These are phyloP conservation scores for Limnephilus marmoratus DNA, from an alignment of 2,888 invertebrate species.

Conservation along the genomic window DNA sequence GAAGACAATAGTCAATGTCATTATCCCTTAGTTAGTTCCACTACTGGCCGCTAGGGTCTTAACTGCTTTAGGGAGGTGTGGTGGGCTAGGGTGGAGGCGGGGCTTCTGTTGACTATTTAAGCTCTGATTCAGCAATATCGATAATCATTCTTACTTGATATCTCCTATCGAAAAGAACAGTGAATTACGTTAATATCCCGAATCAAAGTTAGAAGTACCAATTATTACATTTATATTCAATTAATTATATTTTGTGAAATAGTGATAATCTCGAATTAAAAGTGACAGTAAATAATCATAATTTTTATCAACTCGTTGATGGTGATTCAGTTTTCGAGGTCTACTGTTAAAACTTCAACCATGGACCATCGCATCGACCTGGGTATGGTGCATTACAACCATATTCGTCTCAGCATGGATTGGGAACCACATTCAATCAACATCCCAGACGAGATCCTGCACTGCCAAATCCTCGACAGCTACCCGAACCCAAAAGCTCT, in stretches of 20 bases:
- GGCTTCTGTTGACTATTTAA: background rate
- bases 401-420: background rate
- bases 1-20: too few species aligned
- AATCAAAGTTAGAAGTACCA: background rate
- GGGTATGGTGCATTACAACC: background rate
- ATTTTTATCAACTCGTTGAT: background rate
- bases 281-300: background rate
- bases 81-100: background rate
- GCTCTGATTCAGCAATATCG: background rate
- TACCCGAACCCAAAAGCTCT: background rate
- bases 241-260: background rate
- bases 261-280: background rate
- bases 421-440: background rate
- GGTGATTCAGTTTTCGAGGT: background rate
- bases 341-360: background rate
- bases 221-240: too few species aligned
- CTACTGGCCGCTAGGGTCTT: too few species aligned
- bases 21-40: too few species aligned
- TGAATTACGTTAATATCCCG: background rate
- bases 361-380: background rate
- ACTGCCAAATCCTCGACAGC: background rate
- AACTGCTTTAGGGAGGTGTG: background rate
- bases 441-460: background rate
- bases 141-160: background rate
- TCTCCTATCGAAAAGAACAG: background rate